Percentiles rank a stretch among this genome's conserved stretches.
Conservation (phyloP, 2,888 invertebrate species). For the Dysmachus trigonus region DNA sequence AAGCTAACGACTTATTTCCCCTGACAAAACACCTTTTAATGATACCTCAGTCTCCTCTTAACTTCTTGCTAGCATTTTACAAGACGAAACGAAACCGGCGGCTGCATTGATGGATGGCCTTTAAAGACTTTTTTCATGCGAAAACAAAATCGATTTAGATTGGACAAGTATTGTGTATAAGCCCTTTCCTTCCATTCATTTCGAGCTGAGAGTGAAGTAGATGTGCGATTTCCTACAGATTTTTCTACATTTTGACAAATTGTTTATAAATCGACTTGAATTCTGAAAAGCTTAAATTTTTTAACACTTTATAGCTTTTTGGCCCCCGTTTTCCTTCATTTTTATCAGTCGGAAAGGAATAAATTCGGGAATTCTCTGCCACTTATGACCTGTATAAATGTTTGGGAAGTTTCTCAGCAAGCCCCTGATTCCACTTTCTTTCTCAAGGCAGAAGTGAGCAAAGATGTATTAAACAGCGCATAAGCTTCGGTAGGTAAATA, state of each 20-base stretch:
- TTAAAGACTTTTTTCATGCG: not conserved
- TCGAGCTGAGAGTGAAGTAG: not conserved
- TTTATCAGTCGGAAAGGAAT: not conserved
- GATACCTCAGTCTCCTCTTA: not conserved
- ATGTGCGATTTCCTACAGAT: not conserved
- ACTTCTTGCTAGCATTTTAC: not conserved
- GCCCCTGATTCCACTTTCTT: not conserved
- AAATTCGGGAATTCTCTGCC: not conserved
- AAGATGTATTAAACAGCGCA: not conserved
- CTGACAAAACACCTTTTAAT: not conserved
- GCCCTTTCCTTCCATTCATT: not conserved
- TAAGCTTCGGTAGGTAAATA: not conserved
- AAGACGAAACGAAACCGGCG: not conserved
- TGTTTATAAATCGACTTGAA: not conserved
- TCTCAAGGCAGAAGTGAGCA: not conserved
- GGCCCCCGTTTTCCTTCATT: too few relatives aligned
- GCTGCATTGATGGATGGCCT: not conserved
- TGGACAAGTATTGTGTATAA: not conserved
- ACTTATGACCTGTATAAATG: not conserved
- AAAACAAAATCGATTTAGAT: not conserved
- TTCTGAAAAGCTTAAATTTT: not conserved
- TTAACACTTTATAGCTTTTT: not conserved
- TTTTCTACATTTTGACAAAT: not conserved
- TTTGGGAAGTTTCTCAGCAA: not conserved
- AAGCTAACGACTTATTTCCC: not conserved